These are phyloP conservation scores for Acronicta psi DNA, from an alignment of 2,888 invertebrate genomes.

Conservation along the genomic window DNA sequence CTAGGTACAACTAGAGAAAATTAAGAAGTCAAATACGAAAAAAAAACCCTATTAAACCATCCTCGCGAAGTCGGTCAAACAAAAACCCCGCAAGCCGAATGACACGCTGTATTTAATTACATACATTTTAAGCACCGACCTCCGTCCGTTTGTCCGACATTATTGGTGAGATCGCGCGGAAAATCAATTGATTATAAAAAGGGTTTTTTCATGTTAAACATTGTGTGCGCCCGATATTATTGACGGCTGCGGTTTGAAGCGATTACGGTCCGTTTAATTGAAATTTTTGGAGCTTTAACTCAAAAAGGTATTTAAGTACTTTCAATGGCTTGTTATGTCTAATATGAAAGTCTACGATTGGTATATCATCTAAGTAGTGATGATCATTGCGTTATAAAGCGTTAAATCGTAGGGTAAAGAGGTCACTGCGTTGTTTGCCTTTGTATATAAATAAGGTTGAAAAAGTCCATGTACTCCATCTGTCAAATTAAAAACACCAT, in stretches of 20 bases:
- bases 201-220: constrained; percentile 65
- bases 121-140: constrained; percentile 64
- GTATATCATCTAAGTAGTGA: background rate
- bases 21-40: too few relatives aligned
- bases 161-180: constrained; percentile 62
- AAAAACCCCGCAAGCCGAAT: constrained; percentile 56
- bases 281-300: constrained; percentile 43
- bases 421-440: too few relatives aligned
- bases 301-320: constrained; percentile 19
- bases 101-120: constrained; percentile 69
- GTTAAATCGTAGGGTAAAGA: too few relatives aligned
- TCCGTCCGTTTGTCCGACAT: constrained; percentile 63
- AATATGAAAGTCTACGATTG: too few relatives aligned
- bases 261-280: constrained; percentile 52
- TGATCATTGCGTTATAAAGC: too few relatives aligned
- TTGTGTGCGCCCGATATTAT: constrained; percentile 62
- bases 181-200: constrained; percentile 70
- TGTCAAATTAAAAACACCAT: too few relatives aligned
- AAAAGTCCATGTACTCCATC: too few relatives aligned
- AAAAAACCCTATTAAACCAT: constrained; percentile 22
- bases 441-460: too few relatives aligned
- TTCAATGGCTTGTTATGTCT: too few relatives aligned
- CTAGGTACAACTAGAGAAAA: background rate
- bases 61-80: constrained; percentile 49
- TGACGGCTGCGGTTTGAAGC: constrained; percentile 44